phyloP scores from a whole-genome alignment of 2,888 invertebrate species.

The Brachypalpus laphriformis region DNA sequence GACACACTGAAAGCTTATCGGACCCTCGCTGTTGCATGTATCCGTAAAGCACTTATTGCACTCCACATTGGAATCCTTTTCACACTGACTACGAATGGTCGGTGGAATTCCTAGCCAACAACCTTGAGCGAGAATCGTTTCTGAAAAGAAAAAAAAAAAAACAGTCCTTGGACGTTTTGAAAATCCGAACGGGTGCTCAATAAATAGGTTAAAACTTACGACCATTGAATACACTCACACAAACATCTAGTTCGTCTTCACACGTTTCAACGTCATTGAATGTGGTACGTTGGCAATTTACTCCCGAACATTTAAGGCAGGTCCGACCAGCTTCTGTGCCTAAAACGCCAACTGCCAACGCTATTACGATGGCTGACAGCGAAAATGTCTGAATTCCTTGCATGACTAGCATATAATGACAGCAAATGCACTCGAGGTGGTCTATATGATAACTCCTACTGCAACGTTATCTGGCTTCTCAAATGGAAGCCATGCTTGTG shows the following conservation, averaged over 20 bases:
- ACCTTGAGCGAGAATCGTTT: slow-evolving; percentile 76
- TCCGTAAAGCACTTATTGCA: slow-evolving; percentile 72
- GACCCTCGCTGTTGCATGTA: slow-evolving; percentile 76
- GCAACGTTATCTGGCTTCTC: slow-evolving; percentile 16
- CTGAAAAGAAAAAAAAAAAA: slow-evolving; percentile 18
- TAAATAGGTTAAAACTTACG: slow-evolving; percentile 59
- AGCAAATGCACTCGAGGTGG: not conserved
- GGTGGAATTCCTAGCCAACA: slow-evolving; percentile 74
- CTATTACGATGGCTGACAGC: not conserved
- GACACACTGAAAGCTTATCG: slow-evolving; percentile 74
- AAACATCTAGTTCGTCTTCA: slow-evolving; percentile 76
- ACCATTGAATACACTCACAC: slow-evolving; percentile 77
- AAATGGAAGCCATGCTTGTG: not conserved
- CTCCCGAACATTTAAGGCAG: slow-evolving; percentile 77
- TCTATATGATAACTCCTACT: slow-evolving; percentile 4
- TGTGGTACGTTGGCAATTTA: slow-evolving; percentile 76
- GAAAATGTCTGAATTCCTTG: slow-evolving; percentile 23
- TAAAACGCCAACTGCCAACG: not conserved
- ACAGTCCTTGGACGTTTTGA: not conserved
- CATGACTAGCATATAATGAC: slow-evolving; percentile 52
- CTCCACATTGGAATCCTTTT: slow-evolving; percentile 43
- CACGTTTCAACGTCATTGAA: slow-evolving; percentile 75
- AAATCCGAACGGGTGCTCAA: not conserved
- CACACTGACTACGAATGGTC: slow-evolving; percentile 63
- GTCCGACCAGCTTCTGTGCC: slow-evolving; percentile 70